Evolutionary conservation across 2,888 invertebrate genomes (phyloP).

Genomic region (Lepidonotus clava): DNA sequence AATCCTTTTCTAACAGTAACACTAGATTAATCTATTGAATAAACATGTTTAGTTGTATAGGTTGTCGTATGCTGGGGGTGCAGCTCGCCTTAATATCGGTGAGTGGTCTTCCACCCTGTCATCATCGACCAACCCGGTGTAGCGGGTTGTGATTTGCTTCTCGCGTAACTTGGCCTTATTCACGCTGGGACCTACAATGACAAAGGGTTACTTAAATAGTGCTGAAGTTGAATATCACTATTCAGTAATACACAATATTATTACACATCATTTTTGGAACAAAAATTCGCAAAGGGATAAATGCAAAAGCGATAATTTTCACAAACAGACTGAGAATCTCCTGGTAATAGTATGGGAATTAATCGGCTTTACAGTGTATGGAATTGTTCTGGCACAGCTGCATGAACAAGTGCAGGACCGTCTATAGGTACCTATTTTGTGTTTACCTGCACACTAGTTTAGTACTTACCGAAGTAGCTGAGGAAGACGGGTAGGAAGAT

Average conservation of each 20-base stretch:
- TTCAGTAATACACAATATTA: too few species aligned
- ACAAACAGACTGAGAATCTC: background rate
- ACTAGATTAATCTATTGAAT: too few species aligned
- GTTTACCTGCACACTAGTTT: background rate
- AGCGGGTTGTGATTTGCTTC: slow-evolving; percentile 17
- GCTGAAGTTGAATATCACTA: too few species aligned
- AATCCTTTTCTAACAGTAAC: too few species aligned
- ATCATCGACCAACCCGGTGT: background rate
- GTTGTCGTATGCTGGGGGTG: background rate
- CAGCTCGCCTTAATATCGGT: background rate
- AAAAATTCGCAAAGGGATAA: background rate
- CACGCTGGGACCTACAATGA: slow-evolving; percentile 59
- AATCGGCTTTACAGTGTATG: background rate
- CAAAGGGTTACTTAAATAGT: too few species aligned
- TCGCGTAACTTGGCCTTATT: slow-evolving; percentile 55
- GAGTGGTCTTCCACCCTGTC: background rate
- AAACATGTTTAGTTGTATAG: background rate
- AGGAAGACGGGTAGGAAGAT: slow-evolving; percentile 98
- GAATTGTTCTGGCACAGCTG: too few species aligned
- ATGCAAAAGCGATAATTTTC: background rate
- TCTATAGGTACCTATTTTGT: too few species aligned
- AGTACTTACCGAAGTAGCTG: slow-evolving; percentile 90
- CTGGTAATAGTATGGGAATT: background rate
- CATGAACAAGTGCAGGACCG: too few species aligned
- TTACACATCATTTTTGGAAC: too few species aligned